Base-by-base conservation (phyloP, 2,888 invertebrate species). In the Petrophora chlorosata region DNA sequence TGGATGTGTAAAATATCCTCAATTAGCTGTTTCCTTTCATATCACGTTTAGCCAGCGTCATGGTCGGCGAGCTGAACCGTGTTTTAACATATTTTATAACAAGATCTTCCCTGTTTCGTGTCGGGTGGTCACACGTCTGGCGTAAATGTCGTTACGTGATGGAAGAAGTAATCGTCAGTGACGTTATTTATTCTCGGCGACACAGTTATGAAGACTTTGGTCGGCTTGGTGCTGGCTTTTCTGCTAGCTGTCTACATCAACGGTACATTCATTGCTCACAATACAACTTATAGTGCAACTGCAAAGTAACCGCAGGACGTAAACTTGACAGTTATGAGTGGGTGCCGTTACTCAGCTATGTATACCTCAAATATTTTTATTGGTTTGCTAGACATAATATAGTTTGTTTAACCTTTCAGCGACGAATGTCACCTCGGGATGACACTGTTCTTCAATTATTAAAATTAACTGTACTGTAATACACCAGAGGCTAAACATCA, bases 1-100 rank as follows among this genome's bases (percentile, higher is more conserved):
- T 8, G 0, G 30, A 48, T 36, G 23, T 35, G 44, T 25, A 44
- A 48, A 53, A 57, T 59, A 55, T 58, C 55, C 51, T 48, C 36
- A 45, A 45, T 55, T 57, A 59, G 46, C 59, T 60, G 52, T 47
- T 50, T 34, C 28, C 29, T 48, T 22, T 42, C 33, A 29, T 51
- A 41, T 38, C 22, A 22, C 10, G 25, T 13, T 15, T 32, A 19
- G 32, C 10, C 14, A 30, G 25, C 32, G 5, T 35, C 15, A 32
- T 38, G 40, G 29, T 38, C 34, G 10, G 26, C 17, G 17, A 16
- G 13, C 41, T 36, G 10, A 32, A 25, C 32, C 15, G 32, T 33
- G n/a, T n/a, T n/a, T n/a, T n/a, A n/a, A n/a, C n/a, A n/a, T n/a
- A n/a, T n/a, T n/a, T n/a, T n/a, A n/a, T n/a, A 19, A 34, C 7